These are phyloP conservation scores for Probaryconus sp. DNA, from an alignment of 1,140 invertebrate genomes.

Conservation along the genomic window DNA sequence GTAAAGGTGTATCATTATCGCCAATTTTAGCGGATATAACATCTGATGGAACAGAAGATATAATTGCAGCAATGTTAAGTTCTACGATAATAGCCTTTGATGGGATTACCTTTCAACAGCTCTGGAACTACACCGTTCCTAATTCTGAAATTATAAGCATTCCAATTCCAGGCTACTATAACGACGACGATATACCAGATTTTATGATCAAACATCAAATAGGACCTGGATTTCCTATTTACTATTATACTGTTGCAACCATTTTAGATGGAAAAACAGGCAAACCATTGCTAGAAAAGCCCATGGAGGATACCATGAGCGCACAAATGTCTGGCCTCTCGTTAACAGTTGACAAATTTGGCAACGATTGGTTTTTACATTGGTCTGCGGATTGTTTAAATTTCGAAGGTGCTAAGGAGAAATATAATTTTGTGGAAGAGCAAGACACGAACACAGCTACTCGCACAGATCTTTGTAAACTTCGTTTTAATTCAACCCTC, in stretches of 20 bases:
- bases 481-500: slow-evolving; percentile 85
- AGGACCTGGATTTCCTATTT: slow-evolving; percentile 86
- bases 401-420: slow-evolving; percentile 73
- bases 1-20: slow-evolving; percentile 81
- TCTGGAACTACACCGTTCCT: slow-evolving; percentile 87
- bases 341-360: slow-evolving; percentile 81
- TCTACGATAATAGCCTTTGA: slow-evolving; percentile 86
- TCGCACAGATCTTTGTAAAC: slow-evolving; percentile 84
- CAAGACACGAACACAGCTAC: slow-evolving; percentile 82
- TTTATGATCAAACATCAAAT: slow-evolving; percentile 89
- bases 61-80: slow-evolving; percentile 86
- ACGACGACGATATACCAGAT: slow-evolving; percentile 88
- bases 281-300: slow-evolving; percentile 80
- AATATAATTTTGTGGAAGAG: slow-evolving; percentile 77
- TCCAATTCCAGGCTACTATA: slow-evolving; percentile 89
- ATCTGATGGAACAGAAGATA: slow-evolving; percentile 85
- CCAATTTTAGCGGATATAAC: slow-evolving; percentile 88
- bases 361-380: slow-evolving; percentile 87
- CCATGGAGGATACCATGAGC: slow-evolving; percentile 84
- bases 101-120: slow-evolving; percentile 81
- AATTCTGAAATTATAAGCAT: slow-evolving; percentile 83
- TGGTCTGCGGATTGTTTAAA: slow-evolving; percentile 85
- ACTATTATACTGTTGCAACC: slow-evolving; percentile 86
- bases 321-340: slow-evolving; percentile 84
- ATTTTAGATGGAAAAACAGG: slow-evolving; percentile 85